These are phyloP conservation scores for Torymus aiolomorphi DNA, from an alignment of 2,888 invertebrate genomes.

Conservation along the genomic window DNA sequence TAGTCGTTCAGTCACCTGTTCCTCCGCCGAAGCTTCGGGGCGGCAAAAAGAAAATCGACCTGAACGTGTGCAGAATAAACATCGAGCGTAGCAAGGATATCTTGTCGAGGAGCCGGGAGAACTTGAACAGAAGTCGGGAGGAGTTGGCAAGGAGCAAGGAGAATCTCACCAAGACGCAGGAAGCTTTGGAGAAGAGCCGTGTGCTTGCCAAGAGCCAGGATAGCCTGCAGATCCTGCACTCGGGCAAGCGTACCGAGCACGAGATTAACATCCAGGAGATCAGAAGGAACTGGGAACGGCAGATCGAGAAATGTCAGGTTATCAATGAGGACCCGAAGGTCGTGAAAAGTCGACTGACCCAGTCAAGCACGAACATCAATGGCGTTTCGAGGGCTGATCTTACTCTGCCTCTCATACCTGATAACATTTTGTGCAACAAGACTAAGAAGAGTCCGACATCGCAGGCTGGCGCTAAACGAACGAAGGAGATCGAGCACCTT, in stretches of 20 bases:
- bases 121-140: slow-evolving; percentile 58
- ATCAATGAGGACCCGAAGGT: slow-evolving; percentile 18
- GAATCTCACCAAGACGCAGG: slow-evolving; percentile 43
- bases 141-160: slow-evolving; percentile 57
- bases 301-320: slow-evolving; percentile 62
- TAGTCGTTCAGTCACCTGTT: background rate
- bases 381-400: background rate
- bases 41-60: slow-evolving; percentile 56
- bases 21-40: slow-evolving; percentile 66
- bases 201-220: slow-evolving; percentile 66
- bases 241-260: slow-evolving; percentile 58
- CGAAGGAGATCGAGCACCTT: slow-evolving; percentile 72
- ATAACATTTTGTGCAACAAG: background rate
- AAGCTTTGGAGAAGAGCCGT: slow-evolving; percentile 59
- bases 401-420: background rate
- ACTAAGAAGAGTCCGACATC: slow-evolving; percentile 61
- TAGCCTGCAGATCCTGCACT: slow-evolving; percentile 52
- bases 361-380: slow-evolving; percentile 53
- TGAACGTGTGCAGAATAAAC: slow-evolving; percentile 54
- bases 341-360: slow-evolving; percentile 47
- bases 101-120: slow-evolving; percentile 35
- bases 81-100: slow-evolving; percentile 56
- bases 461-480: slow-evolving; percentile 60
- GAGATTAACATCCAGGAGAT: slow-evolving; percentile 70
- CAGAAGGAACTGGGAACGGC: slow-evolving; percentile 71